Base-by-base conservation (phyloP, 1,140 invertebrate genomes). In the Drosophila parvula region DNA sequence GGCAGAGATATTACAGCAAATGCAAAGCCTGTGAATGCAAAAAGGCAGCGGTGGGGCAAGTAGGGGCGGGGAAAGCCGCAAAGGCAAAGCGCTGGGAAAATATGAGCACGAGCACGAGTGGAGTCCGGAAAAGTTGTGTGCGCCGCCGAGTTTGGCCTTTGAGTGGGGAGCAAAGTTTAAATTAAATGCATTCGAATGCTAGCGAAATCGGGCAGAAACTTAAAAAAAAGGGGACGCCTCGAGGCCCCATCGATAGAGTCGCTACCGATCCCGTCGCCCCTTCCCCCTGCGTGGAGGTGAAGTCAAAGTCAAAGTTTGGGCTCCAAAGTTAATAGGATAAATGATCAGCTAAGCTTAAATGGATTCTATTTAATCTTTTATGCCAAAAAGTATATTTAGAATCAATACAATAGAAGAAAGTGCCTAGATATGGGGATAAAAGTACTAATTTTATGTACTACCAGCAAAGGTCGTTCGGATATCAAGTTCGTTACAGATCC, bases 41-140 rank as follows among this genome's bases (percentile, higher is more conserved):
- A 75, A 74, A 59, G 51, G 50, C 62, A 56, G n/a, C 5, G 47
- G 47, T 32, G 62, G 45, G 65, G 44, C 44, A 62, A 41, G 73
- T 38, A 47, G 28, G 53, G 74, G 57, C 30, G 41, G 34, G 62
- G 47, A 77, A 74, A 74, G 68, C 79, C 79, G 59, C 79, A 82
- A 81, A 78, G 79, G 59, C 79, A 78, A 81, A 78, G 79, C 79
- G 57, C 61, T 63, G 59, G 36, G 57, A 82, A 80, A 78, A 74
- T 69, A 78, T 77, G 63, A 57, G 61, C 51, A 53, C 45, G 63
- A 62, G 61, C 51, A 62, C 53, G 55, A 58, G 77, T 43, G 67
- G 60, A 50, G 61, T 58, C 69, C 36, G 69, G 43, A 79, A 79
- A 79, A 75, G 73, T 75, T 75, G 71, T 65, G 51, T 30, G 65